Evolutionary conservation across 2,888 invertebrate species (phyloP).

Genomic region (Synanthedon vespiformis): DNA sequence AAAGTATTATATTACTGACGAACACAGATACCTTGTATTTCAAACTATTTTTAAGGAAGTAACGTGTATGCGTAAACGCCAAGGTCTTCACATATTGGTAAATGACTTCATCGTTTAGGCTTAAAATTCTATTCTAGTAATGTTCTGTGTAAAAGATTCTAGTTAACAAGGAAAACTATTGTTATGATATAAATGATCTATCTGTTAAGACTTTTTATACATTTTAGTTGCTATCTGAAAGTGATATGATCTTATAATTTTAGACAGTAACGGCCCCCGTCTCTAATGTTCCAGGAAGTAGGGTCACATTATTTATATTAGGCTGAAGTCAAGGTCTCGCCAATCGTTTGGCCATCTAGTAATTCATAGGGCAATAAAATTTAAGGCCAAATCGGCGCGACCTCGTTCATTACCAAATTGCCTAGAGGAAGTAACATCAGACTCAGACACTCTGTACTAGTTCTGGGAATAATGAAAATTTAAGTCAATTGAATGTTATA

Average conservation of each 20-base stretch:
- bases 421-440: constrained; percentile 2
- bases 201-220: neutral
- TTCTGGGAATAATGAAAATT: neutral
- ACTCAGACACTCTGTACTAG: too few species aligned
- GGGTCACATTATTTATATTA: constrained; percentile 61
- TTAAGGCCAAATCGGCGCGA: constrained; percentile 41
- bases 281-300: constrained; percentile 50
- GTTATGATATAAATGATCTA: neutral
- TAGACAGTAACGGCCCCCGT: constrained; percentile 48
- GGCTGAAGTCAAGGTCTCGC: constrained; percentile 60
- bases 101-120: neutral
- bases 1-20: too few species aligned
- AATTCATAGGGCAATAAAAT: constrained; percentile 57
- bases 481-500: constrained; percentile 9
- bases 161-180: neutral
- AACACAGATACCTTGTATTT: too few species aligned
- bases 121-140: neutral
- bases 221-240: neutral
- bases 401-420: constrained; percentile 29
- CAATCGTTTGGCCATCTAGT: constrained; percentile 61
- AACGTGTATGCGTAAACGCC: neutral
- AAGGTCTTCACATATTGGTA: neutral
- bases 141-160: neutral
- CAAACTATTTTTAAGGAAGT: neutral
- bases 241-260: constrained; percentile 16